Base-by-base conservation (phyloP, 1,140 invertebrate genomes). In the Vollenhovia emeryi region DNA sequence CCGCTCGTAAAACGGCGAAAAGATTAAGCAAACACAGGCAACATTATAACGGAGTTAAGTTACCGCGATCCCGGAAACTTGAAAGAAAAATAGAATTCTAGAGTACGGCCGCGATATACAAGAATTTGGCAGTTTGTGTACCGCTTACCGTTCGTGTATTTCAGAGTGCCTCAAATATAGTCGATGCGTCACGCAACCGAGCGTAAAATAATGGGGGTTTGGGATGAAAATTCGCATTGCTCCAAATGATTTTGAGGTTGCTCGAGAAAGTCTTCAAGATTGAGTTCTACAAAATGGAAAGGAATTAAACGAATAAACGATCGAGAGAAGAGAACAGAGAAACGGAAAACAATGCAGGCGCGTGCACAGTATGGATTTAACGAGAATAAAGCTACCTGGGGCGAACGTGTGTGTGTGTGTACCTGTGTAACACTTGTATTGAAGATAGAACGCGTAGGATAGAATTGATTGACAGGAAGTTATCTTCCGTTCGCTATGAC, bases 171-270 rank as follows among this genome's bases (percentile, higher is more conserved):
- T 92, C 92, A 93, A 92, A 93, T 91, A 92, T 92, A 93, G 87
- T 88, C 75, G 55, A 30, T 64, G 88, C 80, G 76, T 85, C 83
- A 79, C 9, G n/a, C 24, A 64, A 83, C 68, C 52, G 73, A 79
- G 78, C 85, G 89, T 90, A 89, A 92, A 92, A 92, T 93, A 92
- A 92, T 92, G 88, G n/a, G n/a, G n/a, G 87, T 80, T 50, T 50
- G 15, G 74, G 89, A 89, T 91, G 86, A 87, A 89, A 87, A 80
- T 75, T 88, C 75, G 55, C 52, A 80, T 55, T 90, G 84, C 18
- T 33, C 62, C 33, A 85, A 59, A 66, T 64, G 40, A 88, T 71
- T 57, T 15, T 24, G 24, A 15, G 15, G 0, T 68, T 27, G 15
- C 24, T 68, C 27, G 13, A 21, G 24, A 43, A 62, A 75, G 33